Evolutionary conservation across 2,888 invertebrate genomes (phyloP).

Genomic region (Ormyrus labotus): DNA sequence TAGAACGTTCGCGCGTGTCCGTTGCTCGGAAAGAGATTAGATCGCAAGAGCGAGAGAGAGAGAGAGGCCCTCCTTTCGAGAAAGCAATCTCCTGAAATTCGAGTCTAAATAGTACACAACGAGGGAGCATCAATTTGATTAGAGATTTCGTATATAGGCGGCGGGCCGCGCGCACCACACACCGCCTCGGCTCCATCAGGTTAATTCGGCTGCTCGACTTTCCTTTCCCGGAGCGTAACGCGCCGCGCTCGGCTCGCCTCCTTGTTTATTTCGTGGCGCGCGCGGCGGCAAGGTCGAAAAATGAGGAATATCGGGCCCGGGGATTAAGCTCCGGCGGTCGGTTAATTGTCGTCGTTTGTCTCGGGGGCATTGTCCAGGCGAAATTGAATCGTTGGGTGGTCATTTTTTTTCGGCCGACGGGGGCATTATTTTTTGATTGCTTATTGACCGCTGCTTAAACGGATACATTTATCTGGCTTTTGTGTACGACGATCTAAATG

Average conservation of each 20-base stretch:
- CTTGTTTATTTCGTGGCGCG: slow-evolving; percentile 14
- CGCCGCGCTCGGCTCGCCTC: too few species aligned
- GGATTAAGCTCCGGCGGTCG: too few species aligned
- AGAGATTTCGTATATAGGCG: slow-evolving; percentile 49
- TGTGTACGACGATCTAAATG: background rate
- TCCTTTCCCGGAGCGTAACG: too few species aligned
- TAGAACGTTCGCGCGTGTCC: slow-evolving; percentile 36
- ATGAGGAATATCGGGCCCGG: too few species aligned
- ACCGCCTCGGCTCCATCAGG: slow-evolving; percentile 35
- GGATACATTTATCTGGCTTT: too few species aligned
- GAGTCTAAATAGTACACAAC: slow-evolving; percentile 52
- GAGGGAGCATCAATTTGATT: slow-evolving; percentile 56
- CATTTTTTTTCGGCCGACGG: background rate
- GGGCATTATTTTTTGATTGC: background rate
- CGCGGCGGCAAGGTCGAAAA: too few species aligned
- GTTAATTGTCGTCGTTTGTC: background rate
- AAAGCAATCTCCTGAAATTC: slow-evolving; percentile 55
- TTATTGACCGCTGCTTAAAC: too few species aligned
- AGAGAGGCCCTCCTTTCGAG: slow-evolving; percentile 23
- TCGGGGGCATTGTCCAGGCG: background rate
- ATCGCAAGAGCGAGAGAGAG: slow-evolving; percentile 22
- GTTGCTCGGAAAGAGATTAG: slow-evolving; percentile 46
- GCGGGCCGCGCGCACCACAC: background rate
- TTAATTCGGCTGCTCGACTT: slow-evolving; percentile 39
- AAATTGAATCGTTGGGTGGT: slow-evolving; percentile 19